Evolutionary conservation across 2,113 vertebrate genomes (phyloP).

Genomic region (Scatophagus argus): DNA sequence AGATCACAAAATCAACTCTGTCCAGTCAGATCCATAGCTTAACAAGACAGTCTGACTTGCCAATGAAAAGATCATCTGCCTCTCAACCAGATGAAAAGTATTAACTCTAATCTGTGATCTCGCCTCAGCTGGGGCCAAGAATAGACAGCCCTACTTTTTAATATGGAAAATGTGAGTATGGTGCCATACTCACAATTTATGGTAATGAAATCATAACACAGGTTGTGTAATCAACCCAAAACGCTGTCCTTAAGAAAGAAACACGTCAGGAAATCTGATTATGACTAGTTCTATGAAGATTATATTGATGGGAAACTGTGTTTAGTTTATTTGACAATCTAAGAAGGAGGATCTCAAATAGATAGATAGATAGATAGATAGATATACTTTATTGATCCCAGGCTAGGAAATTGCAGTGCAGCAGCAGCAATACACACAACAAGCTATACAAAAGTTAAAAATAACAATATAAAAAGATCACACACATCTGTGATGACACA

Average conservation of each 20-base stretch:
- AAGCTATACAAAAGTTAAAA: too few relatives aligned
- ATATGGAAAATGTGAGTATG: slow-evolving; percentile 74
- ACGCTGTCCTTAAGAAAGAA: slow-evolving; percentile 33
- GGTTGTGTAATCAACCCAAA: slow-evolving; percentile 40
- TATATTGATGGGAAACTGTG: slow-evolving; percentile 1
- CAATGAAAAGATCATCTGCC: slow-evolving; percentile 55
- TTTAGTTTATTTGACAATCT: background rate
- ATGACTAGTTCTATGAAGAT: slow-evolving; percentile 23
- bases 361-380: too few relatives aligned
- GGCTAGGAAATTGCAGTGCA: too few relatives aligned
- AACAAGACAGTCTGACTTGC: slow-evolving; percentile 36
- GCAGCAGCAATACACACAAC: too few relatives aligned
- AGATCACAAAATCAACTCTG: slow-evolving; percentile 19
- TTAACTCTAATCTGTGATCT: slow-evolving; percentile 67
- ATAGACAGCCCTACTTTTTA: slow-evolving; percentile 52
- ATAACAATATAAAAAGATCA: too few relatives aligned
- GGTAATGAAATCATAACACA: slow-evolving; percentile 70
- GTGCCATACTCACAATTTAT: slow-evolving; percentile 59
- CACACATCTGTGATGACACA: too few relatives aligned
- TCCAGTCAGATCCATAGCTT: slow-evolving; percentile 26
- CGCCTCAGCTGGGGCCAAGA: slow-evolving; percentile 44
- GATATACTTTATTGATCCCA: too few relatives aligned
- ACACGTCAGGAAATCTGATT: slow-evolving; percentile 30
- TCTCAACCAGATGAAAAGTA: slow-evolving; percentile 69
- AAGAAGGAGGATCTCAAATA: background rate